Evolutionary conservation across 2,113 vertebrate genomes (phyloP), one percentile per base, ranked within the genome.

Genomic region (Centropus unirufus): DNA sequence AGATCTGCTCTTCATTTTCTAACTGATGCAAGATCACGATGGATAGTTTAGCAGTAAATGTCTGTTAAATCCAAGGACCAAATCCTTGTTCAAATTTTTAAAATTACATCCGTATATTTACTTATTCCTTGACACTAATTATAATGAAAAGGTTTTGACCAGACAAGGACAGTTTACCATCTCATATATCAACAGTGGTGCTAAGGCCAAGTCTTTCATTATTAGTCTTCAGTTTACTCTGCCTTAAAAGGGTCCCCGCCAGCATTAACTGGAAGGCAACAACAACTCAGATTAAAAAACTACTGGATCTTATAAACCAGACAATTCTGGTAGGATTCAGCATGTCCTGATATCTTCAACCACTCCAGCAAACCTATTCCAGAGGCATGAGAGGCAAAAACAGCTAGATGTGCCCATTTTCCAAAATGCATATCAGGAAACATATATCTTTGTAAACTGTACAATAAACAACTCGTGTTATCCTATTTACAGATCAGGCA

Each of bases 251-350:
- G 36, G 12, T 91, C 85, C 63, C 75, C 92, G 90, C 36, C 82
- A 92, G 46, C 82, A 96, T 57, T 67, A 46, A 75, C 14, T 85
- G 22, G 39, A 91, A 96, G 27, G 27, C 54, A 95, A 91, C 3
- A 83, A 64, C 72, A 96, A 91, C 54, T n/a, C 42, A 91, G 79
- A 74, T 87, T 74, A 55, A 72, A 54, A 96, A 96, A 92, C 61
- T 93, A 91, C 63, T 63, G 32, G 29, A 24, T 87, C 84, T 17
- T 66, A 93, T 32, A 93, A 95, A 58, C 66, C 57, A 75, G 27
- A 4, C 91, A 64, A 89, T 93, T 87, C 61, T 42, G 2, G 34
- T 44, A 52, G 32, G 8, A 52, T 58, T 93, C 34, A 44, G 58
- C 36, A 22, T 76, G 49, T 81, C 39, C 14, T 55, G 42, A 80